Evolutionary conservation across 2,888 invertebrate genomes (phyloP).

Genomic region (Diachrysia chrysitis): DNA sequence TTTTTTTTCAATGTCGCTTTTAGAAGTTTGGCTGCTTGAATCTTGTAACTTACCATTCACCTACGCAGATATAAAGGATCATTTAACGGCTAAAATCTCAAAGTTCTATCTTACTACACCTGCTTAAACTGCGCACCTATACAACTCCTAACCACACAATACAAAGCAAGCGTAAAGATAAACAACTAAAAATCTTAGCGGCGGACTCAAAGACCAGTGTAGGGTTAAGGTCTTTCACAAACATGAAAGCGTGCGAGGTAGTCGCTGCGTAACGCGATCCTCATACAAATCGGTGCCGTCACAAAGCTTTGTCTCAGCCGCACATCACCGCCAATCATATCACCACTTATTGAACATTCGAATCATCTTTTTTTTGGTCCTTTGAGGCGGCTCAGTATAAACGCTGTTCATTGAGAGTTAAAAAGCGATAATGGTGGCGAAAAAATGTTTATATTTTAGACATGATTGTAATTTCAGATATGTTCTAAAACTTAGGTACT

Average conservation of each 20-base stretch:
- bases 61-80: background rate
- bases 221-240: slow-evolving; percentile 57
- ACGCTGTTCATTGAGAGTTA: background rate
- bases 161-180: slow-evolving; percentile 43
- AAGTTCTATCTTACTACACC: background rate
- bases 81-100: background rate
- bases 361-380: slow-evolving; percentile 38
- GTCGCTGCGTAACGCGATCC: slow-evolving; percentile 75
- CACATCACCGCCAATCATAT: slow-evolving; percentile 76
- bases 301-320: slow-evolving; percentile 74
- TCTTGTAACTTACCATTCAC: background rate
- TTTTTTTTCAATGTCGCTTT: background rate
- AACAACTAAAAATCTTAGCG: slow-evolving; percentile 47
- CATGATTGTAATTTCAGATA: background rate
- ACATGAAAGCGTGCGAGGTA: slow-evolving; percentile 68
- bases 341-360: slow-evolving; percentile 56
- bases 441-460: background rate
- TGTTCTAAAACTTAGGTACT: background rate
- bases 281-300: slow-evolving; percentile 68
- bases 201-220: slow-evolving; percentile 63
- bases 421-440: slow-evolving; percentile 9
- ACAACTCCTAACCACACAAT: slow-evolving; percentile 9
- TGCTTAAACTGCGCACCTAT: background rate
- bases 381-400: slow-evolving; percentile 29
- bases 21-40: too few species aligned